Evolutionary conservation across 2,888 invertebrate genomes (phyloP).

Genomic region (Chirona hameri): DNA sequence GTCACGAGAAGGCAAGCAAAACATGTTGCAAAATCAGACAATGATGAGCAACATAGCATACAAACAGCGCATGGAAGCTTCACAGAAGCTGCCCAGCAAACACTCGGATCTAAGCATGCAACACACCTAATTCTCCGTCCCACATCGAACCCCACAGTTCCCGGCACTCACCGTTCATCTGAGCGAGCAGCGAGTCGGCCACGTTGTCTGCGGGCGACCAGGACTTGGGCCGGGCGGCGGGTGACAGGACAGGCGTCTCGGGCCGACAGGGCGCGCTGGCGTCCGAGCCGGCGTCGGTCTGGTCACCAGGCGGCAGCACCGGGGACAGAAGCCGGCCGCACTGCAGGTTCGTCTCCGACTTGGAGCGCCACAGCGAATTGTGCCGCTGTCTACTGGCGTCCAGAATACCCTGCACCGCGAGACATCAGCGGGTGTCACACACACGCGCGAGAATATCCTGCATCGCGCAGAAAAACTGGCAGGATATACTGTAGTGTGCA

Average conservation of each 20-base stretch:
- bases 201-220: conserved; percentile 68
- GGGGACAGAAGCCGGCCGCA: conserved; percentile 23
- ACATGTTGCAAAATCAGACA: no score
- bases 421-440: not conserved
- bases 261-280: conserved; percentile 55
- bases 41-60: no score
- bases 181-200: conserved; percentile 54
- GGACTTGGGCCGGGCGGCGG: conserved; percentile 58
- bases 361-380: conserved; percentile 77
- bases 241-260: conserved; percentile 41
- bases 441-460: no score
- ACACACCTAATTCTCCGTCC: no score
- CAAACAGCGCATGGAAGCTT: no score
- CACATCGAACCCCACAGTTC: no score
- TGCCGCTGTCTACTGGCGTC: conserved; percentile 95
- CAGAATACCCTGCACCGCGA: conserved; percentile 70
- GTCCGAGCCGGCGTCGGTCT: conserved; percentile 69
- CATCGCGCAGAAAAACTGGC: no score
- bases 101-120: no score
- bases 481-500: no score
- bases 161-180: not conserved
- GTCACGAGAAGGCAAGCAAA: no score
- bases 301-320: conserved; percentile 50
- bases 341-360: conserved; percentile 66
- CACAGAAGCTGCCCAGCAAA: no score